phyloP scores from a whole-genome alignment of 2,888 invertebrate genomes.

The Formica aserva region DNA sequence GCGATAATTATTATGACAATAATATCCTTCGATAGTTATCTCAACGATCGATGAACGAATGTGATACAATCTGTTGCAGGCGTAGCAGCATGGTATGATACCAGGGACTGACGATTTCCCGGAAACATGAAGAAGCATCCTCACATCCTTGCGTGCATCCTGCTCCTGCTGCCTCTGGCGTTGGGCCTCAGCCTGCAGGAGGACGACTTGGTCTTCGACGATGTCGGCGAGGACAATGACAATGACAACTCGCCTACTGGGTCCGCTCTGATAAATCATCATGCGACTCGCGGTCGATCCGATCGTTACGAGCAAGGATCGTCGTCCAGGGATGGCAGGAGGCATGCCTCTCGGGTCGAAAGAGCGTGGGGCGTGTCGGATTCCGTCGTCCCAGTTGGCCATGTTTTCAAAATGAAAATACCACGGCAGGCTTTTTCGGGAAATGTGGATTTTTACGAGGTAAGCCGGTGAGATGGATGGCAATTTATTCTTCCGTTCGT shows the following conservation, averaged over 20 bases:
- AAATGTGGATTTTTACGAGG: constrained; percentile 90
- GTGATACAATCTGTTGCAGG: constrained; percentile 68
- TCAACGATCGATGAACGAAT: neutral
- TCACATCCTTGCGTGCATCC: constrained; percentile 73
- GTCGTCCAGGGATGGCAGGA: constrained; percentile 50
- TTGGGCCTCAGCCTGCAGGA: constrained; percentile 78
- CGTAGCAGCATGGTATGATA: constrained; percentile 81
- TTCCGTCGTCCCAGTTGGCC: constrained; percentile 89
- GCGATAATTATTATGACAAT: constrained; percentile 24
- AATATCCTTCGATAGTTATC: constrained; percentile 25
- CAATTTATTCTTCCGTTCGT: constrained; percentile 14
- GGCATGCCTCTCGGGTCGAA: constrained; percentile 70
- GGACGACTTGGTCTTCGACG: constrained; percentile 85
- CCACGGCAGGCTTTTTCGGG: constrained; percentile 91
- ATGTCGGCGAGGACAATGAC: constrained; percentile 79
- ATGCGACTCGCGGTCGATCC: constrained; percentile 53
- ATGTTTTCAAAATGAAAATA: constrained; percentile 91
- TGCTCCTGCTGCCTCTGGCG: constrained; percentile 75
- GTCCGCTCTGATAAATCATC: constrained; percentile 53
- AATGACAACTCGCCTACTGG: constrained; percentile 30
- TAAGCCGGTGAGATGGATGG: constrained; percentile 80
- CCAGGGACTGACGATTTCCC: constrained; percentile 56
- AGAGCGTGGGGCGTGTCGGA: constrained; percentile 88
- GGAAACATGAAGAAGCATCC: constrained; percentile 81
- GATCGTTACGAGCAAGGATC: constrained; percentile 56